Conservation (phyloP, 2,888 invertebrate genomes). For the Zele albiditarsus region DNA sequence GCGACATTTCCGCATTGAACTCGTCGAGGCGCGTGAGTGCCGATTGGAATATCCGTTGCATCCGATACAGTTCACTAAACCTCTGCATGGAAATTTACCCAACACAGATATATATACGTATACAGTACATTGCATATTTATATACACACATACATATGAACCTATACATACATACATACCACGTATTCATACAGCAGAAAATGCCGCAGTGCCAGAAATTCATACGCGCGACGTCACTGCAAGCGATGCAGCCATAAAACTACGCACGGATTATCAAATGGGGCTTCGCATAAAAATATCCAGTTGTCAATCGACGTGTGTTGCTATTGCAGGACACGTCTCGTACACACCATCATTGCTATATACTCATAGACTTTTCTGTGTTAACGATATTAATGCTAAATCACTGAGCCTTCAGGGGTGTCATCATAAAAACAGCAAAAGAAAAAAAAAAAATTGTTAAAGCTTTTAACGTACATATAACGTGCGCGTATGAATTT, state of each 20-base stretch:
- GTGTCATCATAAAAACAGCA: slow-evolving; percentile 8
- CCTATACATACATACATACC: neutral
- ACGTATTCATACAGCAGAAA: neutral
- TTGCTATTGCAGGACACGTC: slow-evolving; percentile 42
- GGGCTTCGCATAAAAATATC: slow-evolving; percentile 71
- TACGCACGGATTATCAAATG: slow-evolving; percentile 67
- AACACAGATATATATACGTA: neutral
- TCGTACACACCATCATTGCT: slow-evolving; percentile 15
- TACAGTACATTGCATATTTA: neutral
- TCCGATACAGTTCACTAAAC: slow-evolving; percentile 16
- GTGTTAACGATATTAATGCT: slow-evolving; percentile 27
- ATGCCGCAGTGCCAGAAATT: slow-evolving; percentile 47
- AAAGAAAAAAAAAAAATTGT: neutral
- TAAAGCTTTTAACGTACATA: neutral
- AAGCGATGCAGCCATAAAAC: slow-evolving; percentile 67
- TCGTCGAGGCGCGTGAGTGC: slow-evolving; percentile 21
- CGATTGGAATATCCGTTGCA: slow-evolving; percentile 20
- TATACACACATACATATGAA: slow-evolving; percentile 1
- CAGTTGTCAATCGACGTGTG: slow-evolving; percentile 63
- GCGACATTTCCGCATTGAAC: slow-evolving; percentile 23
- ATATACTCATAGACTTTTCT: neutral
- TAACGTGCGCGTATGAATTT: neutral
- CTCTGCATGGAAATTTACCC: neutral
- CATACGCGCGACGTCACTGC: slow-evolving; percentile 59
- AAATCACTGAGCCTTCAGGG: neutral